Percentiles rank a stretch among this genome's conserved stretches.
Conservation (phyloP, 2,113 vertebrate genomes). For the Gallinago media region DNA sequence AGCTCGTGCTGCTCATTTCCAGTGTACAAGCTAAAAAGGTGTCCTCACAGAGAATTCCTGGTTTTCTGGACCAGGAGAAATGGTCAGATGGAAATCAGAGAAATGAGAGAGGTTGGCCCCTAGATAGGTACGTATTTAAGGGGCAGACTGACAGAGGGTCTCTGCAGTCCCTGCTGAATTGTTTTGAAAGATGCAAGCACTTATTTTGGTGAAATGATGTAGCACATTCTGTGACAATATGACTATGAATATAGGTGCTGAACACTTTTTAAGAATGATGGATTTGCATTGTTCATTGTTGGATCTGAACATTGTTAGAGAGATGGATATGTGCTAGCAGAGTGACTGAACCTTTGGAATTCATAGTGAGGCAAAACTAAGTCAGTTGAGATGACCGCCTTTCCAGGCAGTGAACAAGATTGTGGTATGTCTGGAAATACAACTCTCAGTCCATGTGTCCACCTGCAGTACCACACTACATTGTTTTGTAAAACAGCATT, state of each 20-base stretch:
- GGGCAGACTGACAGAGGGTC: not conserved
- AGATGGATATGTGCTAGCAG: not conserved
- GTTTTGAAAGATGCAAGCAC: not conserved
- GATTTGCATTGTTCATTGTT: not conserved
- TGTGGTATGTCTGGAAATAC: not conserved
- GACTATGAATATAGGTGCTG: not conserved
- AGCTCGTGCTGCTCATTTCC: not conserved
- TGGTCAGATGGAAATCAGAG: not conserved
- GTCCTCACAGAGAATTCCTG: not conserved
- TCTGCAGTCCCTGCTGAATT: not conserved
- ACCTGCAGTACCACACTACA: not conserved
- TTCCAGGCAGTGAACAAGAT: not conserved
- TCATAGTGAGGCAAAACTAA: not conserved
- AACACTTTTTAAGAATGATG: not conserved
- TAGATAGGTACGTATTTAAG: not conserved
- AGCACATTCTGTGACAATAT: not conserved
- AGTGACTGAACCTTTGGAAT: not conserved
- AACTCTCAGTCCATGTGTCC: not conserved
- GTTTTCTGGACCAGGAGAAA: not conserved
- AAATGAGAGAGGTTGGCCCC: not conserved
- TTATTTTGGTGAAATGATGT: not conserved
- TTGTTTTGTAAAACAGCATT: not conserved
- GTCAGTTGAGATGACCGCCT: not conserved
- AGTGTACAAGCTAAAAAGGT: not conserved
- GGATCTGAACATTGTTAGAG: not conserved